Conservation (phyloP, 2,888 invertebrate species). For the Mythimna loreyi region DNA sequence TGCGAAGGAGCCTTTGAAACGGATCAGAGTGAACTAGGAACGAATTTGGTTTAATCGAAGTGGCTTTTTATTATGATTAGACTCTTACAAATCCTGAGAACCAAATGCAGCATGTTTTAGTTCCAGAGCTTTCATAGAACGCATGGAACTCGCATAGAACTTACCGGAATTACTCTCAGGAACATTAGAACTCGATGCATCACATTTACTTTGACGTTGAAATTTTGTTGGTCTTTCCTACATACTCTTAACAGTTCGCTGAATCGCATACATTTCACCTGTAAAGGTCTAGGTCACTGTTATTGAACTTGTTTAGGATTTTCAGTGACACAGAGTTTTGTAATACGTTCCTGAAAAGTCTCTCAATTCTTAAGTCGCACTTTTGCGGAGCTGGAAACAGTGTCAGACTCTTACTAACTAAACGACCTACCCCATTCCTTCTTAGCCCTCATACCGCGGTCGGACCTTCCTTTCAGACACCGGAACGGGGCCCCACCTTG, state of each 20-base stretch:
- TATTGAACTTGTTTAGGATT: neutral
- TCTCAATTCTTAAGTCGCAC: too few relatives aligned
- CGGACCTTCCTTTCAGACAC: too few relatives aligned
- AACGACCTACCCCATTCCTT: too few relatives aligned
- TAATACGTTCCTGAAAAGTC: too few relatives aligned
- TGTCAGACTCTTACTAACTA: too few relatives aligned
- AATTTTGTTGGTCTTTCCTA: neutral
- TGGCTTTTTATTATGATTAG: neutral
- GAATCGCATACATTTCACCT: neutral
- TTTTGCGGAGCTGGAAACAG: too few relatives aligned
- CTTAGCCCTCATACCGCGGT: too few relatives aligned
- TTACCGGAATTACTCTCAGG: neutral
- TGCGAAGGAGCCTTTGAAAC: neutral
- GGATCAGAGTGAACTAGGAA: neutral
- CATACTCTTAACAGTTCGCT: neutral
- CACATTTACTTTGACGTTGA: neutral
- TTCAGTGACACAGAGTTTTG: neutral
- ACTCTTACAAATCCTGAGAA: too few relatives aligned
- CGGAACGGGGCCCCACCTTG: too few relatives aligned
- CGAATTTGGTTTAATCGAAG: neutral
- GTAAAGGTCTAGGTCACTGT: neutral
- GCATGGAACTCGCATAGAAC: neutral
- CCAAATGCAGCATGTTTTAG: too few relatives aligned
- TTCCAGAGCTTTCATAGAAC: too few relatives aligned
- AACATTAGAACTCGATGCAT: neutral